Evolutionary conservation across 2,888 invertebrate genomes (phyloP).

Genomic region (Chorisops tibialis): DNA sequence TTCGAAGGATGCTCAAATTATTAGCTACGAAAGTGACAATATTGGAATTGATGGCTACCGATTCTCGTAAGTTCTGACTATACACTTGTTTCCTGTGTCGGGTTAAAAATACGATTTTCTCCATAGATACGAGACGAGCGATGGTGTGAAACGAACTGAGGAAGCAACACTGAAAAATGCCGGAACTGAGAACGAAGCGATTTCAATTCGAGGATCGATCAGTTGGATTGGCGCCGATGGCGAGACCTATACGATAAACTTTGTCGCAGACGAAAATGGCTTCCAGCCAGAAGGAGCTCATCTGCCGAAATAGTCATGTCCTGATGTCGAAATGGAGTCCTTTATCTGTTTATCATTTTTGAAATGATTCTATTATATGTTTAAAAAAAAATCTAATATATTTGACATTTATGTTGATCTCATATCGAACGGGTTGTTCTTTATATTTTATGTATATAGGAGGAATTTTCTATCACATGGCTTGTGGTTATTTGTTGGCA

Average conservation of each 20-base stretch:
- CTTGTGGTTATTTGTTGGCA: too few relatives aligned
- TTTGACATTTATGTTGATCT: too few relatives aligned
- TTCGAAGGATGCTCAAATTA: constrained; percentile 57
- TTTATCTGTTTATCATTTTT: constrained; percentile 14
- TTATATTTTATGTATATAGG: too few relatives aligned
- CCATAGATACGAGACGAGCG: constrained; percentile 62
- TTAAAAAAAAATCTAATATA: too few relatives aligned
- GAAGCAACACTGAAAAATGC: constrained; percentile 59
- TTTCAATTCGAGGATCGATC: constrained; percentile 60
- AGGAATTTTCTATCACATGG: too few relatives aligned
- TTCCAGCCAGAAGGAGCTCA: constrained; percentile 51
- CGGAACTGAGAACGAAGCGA: constrained; percentile 61
- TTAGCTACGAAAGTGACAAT: constrained; percentile 61
- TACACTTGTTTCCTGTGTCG: background rate
- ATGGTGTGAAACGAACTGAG: constrained; percentile 61
- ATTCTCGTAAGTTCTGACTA: constrained; percentile 51
- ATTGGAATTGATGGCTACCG: constrained; percentile 56
- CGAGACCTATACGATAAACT: constrained; percentile 56
- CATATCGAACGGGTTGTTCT: too few relatives aligned
- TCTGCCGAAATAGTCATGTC: constrained; percentile 39
- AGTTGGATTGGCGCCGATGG: constrained; percentile 61
- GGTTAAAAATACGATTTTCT: background rate
- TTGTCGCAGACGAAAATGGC: constrained; percentile 49
- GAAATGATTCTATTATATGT: background rate
- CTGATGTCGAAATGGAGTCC: background rate